Base-by-base conservation (phyloP, 64 coral and sea anemone genomes). In the Montipora capricornis region DNA sequence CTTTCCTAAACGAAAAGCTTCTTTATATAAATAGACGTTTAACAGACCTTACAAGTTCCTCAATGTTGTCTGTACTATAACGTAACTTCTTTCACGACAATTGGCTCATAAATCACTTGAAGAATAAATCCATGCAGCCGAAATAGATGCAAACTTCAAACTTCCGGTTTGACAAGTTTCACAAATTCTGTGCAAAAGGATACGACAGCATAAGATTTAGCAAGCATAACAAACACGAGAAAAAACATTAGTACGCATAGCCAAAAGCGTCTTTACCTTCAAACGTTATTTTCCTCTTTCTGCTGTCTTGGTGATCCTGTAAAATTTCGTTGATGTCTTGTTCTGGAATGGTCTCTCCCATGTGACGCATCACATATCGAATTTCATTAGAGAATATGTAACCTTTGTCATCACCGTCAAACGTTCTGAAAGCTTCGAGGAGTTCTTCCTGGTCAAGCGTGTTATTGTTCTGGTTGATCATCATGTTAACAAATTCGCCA, bases 401-500 rank as follows among this genome's bases (percentile, higher is more conserved):
- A 10, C 98, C 98, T 87, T 99, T 99, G 75, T 99, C 98, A 11
- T 99, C 98, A 5, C 95, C 95, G 73, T 99, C 98, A 78, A 99
- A 99, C 46, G 98, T 99, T 59, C 98, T 92, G 87, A 99, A 99
- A 1, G 98, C 98, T 44, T 99, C 98, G 8, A 96, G 44, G 9
- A 99, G 74, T 46, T 99, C 98, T 15, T 96, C 92, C 37, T 96
- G 88, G 78, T 99, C 98, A 8, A 99, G 75, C 3, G 98, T 99
- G 79, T 99, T 99, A 89, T 99, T 99, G 46, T 99, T 99, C 75
- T 96, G 95, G 66, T 99, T 99, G 15, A 99, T 99, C 98, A 99
- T 99, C 98, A 99, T 99, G 79, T 99, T 99, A 6, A 99, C 98
- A 90, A 99, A 99, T 79, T 99, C 98, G 75, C 96, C 92, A 78